A percentile compares a stretch with the other conserved stretches of the same genome.
Evolutionary conservation across 2,113 vertebrate genomes (phyloP).

Genomic region (Saiga tatarica): DNA sequence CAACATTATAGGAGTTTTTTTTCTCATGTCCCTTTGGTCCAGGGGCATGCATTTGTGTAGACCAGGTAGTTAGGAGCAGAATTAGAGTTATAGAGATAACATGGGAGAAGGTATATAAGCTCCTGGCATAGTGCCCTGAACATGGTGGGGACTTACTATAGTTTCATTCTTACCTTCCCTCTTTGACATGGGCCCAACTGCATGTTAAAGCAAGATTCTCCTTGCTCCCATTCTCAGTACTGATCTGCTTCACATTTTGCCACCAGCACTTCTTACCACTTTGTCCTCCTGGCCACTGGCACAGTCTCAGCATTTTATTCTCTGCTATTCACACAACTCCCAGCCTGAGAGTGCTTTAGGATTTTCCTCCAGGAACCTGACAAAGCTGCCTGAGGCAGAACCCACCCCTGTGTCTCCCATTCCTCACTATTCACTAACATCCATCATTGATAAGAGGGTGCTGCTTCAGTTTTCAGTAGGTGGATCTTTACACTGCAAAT

Average conservation of each 20-base stretch:
- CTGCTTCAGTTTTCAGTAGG: neutral
- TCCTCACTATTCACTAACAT: neutral
- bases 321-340: neutral
- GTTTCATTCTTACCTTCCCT: neutral
- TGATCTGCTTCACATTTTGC: neutral
- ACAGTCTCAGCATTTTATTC: too few relatives aligned
- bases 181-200: neutral
- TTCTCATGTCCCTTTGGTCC: neutral
- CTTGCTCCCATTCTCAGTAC: neutral
- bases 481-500: neutral
- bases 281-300: neutral
- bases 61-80: neutral
- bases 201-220: neutral
- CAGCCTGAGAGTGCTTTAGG: neutral
- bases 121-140: neutral
- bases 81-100: neutral
- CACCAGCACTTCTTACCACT: neutral
- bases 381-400: neutral
- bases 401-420: fast-evolving
- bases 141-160: fast-evolving
- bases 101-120: neutral
- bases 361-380: neutral
- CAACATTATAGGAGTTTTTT: neutral
- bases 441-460: too few relatives aligned
- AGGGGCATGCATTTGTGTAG: neutral